A percentile compares a stretch with the other conserved stretches of the same genome.
These are phyloP conservation scores for Sebastes baramenuke DNA, from an alignment of 2,797 vertebrate genomes.

Conservation along the genomic window DNA sequence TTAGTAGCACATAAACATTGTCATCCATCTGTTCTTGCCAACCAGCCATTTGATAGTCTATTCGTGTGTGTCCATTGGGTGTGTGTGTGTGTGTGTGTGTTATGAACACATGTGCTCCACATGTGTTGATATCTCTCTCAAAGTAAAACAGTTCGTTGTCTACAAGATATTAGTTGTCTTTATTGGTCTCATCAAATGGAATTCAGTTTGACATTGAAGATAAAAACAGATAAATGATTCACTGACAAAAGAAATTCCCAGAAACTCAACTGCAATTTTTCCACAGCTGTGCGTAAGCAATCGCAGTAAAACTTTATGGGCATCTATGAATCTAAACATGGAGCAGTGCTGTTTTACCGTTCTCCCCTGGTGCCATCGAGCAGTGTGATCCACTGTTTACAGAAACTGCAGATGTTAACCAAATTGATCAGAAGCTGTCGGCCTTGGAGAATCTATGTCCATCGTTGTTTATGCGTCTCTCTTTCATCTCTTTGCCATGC, in stretches of 20 bases:
- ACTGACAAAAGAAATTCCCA: constrained; percentile 20
- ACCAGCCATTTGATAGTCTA: neutral
- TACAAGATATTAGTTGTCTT: constrained; percentile 42
- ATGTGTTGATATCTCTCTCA: constrained; percentile 32
- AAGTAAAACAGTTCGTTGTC: constrained; percentile 24
- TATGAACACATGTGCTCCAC: constrained; percentile 44
- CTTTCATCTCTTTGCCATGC: constrained; percentile 14
- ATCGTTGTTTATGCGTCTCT: constrained; percentile 5
- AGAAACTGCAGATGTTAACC: constrained; percentile 18
- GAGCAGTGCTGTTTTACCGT: constrained; percentile 41
- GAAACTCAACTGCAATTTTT: constrained; percentile 17
- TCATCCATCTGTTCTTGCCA: neutral
- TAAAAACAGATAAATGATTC: constrained; percentile 23
- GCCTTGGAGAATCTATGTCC: neutral
- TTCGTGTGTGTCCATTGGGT: neutral
- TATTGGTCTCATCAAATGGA: constrained; percentile 34
- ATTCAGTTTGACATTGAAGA: constrained; percentile 39
- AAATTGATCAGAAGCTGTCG: constrained; percentile 2
- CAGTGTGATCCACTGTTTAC: constrained; percentile 22
- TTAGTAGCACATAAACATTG: neutral
- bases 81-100: neutral
- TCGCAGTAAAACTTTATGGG: constrained; percentile 27
- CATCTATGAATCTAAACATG: constrained; percentile 40
- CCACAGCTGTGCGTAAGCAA: constrained; percentile 24
- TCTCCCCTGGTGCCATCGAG: constrained; percentile 18